Evolutionary conservation across 2,797 vertebrate genomes (phyloP), one percentile per base, ranked within the genome.

Genomic region (Squalus acanthias): DNA sequence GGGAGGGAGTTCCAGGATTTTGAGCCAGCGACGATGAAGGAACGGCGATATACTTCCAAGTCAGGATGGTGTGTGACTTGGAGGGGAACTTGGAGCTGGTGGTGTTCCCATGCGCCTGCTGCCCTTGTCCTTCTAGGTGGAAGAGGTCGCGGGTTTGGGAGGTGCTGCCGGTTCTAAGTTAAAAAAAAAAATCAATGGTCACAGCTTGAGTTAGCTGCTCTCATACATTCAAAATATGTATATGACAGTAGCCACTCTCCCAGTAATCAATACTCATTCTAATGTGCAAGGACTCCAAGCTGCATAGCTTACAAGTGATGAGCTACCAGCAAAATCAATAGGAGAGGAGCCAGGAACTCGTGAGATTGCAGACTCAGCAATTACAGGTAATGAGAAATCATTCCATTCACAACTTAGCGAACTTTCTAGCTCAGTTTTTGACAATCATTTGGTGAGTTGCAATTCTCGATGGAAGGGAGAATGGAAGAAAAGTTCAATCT

Each of bases 311-410:
- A 67, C 24, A 93, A 46, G 63, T 22, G 24, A 46, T 46, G 65
- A 39, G 9, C 29, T n/a, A 33, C 29, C 15, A 22, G 39, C n/a
- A 39, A 93, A 93, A 46, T 69, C 91, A 93, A 93, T 93, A 93
- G 33, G 29, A 92, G n/a, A 69, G 65, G 65, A 93, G n/a, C 63
- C 65, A 69, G 8, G 63, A 93, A 69, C 65, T 69, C 46, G 46
- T 85, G 65, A 93, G 63, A 46, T 93, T 93, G n/a, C 65, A 93
- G 91, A 46, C 39, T 93, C 91, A 69, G 20, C 65, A 93, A 93
- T 93, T 69, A 93, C 65, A 69, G 65, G n/a, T 93, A 17, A 10
- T 46, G 65, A 39, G 10, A 69, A 69, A 24, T 93, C 65, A 69
- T 7, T 69, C n/a, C 2, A 24, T 39, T 69, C n/a, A 10, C 39